Base-by-base conservation (phyloP, 2,888 invertebrate genomes). In the Pilophorus perplexus region DNA sequence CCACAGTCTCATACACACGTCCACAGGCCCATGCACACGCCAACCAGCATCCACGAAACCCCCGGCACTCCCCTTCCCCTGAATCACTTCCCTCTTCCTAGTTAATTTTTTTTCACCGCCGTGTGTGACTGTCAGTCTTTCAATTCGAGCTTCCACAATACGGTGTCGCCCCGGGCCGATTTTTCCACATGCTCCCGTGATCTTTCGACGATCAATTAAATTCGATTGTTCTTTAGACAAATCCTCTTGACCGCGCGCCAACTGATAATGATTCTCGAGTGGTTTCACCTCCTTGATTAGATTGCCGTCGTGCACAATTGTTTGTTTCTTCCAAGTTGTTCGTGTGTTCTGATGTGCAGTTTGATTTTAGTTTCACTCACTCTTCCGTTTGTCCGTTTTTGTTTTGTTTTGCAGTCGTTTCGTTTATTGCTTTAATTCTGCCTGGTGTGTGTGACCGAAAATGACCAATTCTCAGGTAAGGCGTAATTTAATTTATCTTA, bases 381-480 rank as follows among this genome's bases (percentile, higher is more conserved):
- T 28, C 16, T 59, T 40, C 1, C 5, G n/a, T 40, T 59, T 42
- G 27, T 59, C 18, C 42, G 27, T 59, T 59, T 46, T 22, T 57
- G 37, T 57, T 55, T 20, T 38, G 12, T 59, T 59, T 59, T 42
- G 8, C 59, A 59, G 59, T 59, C 14, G 27, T 59, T 59, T 59
- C 22, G 22, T 16, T 57, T 38, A 20, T 52, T 52, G 6, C 28
- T 16, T 28, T 52, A 52, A 52, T n/a, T 52, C 52, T 25, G 52
- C 16, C 28, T 33, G 33, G 6, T 6, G 18, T 16, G 28, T 28
- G 16, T 62, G 38, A 22, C 10, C 38, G 8, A 44, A 23, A 48
- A 62, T 62, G 62, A 62, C 62, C 20, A 62, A 62, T 28, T 38
- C 62, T 28, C 62, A 62, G 62, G 62, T 62, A 62, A 62, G 46